A percentile compares a stretch with the other conserved stretches of the same genome.
These are phyloP conservation scores for Caenorhabditis plicata DNA, from an alignment of 2,888 invertebrate species.

Conservation along the genomic window DNA sequence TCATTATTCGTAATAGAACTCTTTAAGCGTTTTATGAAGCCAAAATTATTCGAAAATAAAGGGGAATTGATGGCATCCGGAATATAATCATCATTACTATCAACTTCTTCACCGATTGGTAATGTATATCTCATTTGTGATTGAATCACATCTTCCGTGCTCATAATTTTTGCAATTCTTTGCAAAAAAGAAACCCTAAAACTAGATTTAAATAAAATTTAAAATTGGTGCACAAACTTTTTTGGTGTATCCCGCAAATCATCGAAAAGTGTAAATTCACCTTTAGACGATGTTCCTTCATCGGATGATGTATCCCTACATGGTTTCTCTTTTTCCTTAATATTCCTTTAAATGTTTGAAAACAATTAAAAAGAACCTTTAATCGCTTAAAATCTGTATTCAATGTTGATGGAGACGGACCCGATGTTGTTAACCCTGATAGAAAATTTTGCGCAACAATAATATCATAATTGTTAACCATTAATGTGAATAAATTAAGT, in stretches of 20 bases:
- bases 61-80: conserved; percentile 4
- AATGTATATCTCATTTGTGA: conserved; percentile 16
- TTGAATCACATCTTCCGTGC: conserved; percentile 36
- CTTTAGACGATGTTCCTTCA: conserved; percentile 8
- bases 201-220: conserved; percentile 9
- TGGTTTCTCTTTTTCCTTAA: too few relatives aligned
- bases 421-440: too few relatives aligned
- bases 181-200: conserved; percentile 16
- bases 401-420: too few relatives aligned
- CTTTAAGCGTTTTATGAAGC: conserved; percentile 28
- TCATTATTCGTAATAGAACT: conserved; percentile 35
- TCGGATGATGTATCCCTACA: too few relatives aligned
- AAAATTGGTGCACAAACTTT: conserved; percentile 5
- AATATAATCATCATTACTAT: conserved; percentile 15
- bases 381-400: too few relatives aligned
- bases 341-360: too few relatives aligned
- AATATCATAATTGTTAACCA: conserved; percentile 69
- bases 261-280: conserved; percentile 3
- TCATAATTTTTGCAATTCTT: conserved; percentile 38
- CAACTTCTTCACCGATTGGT: conserved; percentile 17
- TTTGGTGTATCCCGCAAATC: conserved; percentile 12
- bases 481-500: too few relatives aligned
- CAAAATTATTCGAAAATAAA: conserved; percentile 23
- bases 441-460: conserved; percentile 90
- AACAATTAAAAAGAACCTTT: too few relatives aligned